Base-by-base conservation (phyloP, 53 echinoderm and acorn worm genomes). In the Patiria pectinifera region DNA sequence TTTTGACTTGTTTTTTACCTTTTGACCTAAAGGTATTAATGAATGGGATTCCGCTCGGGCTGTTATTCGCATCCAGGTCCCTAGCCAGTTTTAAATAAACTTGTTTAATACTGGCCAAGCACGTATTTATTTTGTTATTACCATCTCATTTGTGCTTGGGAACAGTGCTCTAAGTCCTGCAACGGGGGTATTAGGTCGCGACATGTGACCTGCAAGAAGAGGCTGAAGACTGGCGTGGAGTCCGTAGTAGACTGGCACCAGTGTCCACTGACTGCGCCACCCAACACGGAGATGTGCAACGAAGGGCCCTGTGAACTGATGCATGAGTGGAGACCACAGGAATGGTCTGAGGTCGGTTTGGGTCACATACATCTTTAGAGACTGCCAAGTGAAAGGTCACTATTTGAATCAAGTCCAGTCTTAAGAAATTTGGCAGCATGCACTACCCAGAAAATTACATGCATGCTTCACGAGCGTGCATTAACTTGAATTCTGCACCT, bases 151-250 rank as follows among this genome's bases (percentile, higher is more conserved):
- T 15, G 4, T 45, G 6, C 11, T 79, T 79, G 45, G 46, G 2
- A 59, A 59, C 80, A 96, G 96, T 96, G 96, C 61, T 93, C 96
- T 1, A 70, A 89, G 78, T 76, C 85, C 9, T 96, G 96, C 77
- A 92, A 92, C 21, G 81, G 77, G 3, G 96, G 96, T 23, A 85
- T 89, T 53, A 80, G 87, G 83, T 92, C 96, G 43, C 91, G 92
- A 16, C 48, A 49, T 26, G 69, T 93, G 46, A 94, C 87, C 44
- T 97, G 97, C 48, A 89, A 86, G 69, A 96, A 96, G 86, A 71
- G 92, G 81, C 87, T 91, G 21, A 89, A 87, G 48, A 83, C 83
- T 6, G 96, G 96, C 74, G 91, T 91, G 76, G 94, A 93, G 80
- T 91, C 96, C 18, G 87, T 92, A 47, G 92, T 96, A 62, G 91